These are phyloP conservation scores for Epirrhoe tristata DNA, from an alignment of 2,888 invertebrate genomes.

Conservation along the genomic window DNA sequence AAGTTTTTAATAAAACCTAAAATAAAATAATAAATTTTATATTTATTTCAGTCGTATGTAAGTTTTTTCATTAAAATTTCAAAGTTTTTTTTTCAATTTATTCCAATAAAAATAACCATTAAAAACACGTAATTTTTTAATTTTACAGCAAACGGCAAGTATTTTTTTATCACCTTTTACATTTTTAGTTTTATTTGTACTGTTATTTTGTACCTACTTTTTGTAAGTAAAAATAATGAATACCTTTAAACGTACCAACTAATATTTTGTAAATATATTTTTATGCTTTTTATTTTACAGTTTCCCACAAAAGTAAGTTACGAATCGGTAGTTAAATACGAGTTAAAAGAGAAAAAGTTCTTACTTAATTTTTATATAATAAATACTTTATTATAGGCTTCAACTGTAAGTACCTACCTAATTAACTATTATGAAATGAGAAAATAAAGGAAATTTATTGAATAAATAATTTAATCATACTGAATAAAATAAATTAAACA, in stretches of 20 bases:
- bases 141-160: slow-evolving; percentile 19
- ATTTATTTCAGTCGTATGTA: slow-evolving; percentile 8
- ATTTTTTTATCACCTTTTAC: neutral
- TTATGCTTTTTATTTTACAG: slow-evolving; percentile 8
- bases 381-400: slow-evolving; percentile 33
- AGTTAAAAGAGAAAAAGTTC: too few species aligned
- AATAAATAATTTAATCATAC: too few species aligned
- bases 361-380: too few species aligned
- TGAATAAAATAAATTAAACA: neutral
- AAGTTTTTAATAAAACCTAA: too few species aligned
- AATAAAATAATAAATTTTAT: neutral
- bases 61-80: neutral
- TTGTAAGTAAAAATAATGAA: too few species aligned
- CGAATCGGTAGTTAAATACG: too few species aligned
- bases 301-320: slow-evolving; percentile 23
- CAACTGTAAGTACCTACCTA: slow-evolving; percentile 37
- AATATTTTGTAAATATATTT: neutral
- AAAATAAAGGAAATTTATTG: too few species aligned
- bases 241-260: neutral
- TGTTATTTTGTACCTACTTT: too few species aligned
- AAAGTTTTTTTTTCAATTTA: neutral
- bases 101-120: neutral
- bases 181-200: neutral
- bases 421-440: neutral
- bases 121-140: neutral